These are phyloP conservation scores for Polyploca ridens DNA, from an alignment of 2,888 invertebrate genomes.

Conservation along the genomic window DNA sequence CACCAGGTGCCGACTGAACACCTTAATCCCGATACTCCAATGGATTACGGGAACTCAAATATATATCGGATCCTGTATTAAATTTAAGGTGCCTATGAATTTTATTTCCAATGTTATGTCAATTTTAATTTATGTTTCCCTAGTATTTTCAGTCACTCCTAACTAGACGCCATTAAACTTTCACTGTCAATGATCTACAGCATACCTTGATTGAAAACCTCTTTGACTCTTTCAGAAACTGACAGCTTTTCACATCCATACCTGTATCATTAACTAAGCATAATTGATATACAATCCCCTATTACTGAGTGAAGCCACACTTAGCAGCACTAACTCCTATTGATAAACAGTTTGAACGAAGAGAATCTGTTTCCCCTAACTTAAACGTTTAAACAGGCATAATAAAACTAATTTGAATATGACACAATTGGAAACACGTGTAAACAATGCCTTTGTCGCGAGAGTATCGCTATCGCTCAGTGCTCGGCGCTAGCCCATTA, in stretches of 20 bases:
- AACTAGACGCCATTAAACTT: too few species aligned
- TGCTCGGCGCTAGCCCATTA: slow-evolving; percentile 17
- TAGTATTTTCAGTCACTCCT: not conserved
- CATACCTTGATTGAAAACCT: too few species aligned
- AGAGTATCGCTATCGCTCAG: not conserved
- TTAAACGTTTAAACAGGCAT: too few species aligned
- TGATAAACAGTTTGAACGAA: not conserved
- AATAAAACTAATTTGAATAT: not conserved
- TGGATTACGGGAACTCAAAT: not conserved
- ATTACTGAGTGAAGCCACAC: not conserved
- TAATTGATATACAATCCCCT: not conserved
- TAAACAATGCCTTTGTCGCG: not conserved
- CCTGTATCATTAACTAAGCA: too few species aligned
- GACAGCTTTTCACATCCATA: too few species aligned
- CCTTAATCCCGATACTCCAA: not conserved
- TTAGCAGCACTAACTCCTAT: not conserved
- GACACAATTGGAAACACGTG: not conserved
- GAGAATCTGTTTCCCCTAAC: too few species aligned
- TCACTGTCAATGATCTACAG: too few species aligned
- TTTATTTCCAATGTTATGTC: not conserved
- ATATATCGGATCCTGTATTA: not conserved
- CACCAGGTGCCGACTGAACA: not conserved
- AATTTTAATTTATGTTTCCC: too few species aligned
- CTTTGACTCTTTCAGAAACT: too few species aligned
- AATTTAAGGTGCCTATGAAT: not conserved